Evolutionary conservation across 1,140 invertebrate species (phyloP).

Genomic region (Brachionus rotundiformis): DNA sequence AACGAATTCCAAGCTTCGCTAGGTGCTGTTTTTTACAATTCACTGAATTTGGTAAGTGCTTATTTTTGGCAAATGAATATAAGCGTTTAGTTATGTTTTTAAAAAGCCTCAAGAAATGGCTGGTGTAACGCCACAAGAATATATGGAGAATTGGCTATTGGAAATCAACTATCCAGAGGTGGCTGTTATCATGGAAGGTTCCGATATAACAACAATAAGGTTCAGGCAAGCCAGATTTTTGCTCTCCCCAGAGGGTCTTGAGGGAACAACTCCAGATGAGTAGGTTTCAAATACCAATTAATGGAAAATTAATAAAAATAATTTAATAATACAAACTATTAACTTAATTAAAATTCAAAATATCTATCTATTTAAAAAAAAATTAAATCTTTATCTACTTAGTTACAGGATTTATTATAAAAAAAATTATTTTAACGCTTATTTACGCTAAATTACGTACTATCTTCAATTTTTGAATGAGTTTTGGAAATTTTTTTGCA

Average conservation of each 20-base stretch:
- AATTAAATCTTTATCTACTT: too few species aligned
- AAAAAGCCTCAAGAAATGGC: constrained; percentile 30
- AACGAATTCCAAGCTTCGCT: constrained; percentile 12
- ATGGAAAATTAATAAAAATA: too few species aligned
- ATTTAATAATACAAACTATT: too few species aligned
- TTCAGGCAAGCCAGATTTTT: constrained; percentile 43
- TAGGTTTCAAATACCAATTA: too few species aligned
- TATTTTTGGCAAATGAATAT: background rate
- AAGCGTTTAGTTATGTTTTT: background rate
- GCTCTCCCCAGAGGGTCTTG: constrained; percentile 8
- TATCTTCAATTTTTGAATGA: too few species aligned
- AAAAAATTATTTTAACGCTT: too few species aligned
- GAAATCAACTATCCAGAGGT: constrained; percentile 50
- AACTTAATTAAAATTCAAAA: too few species aligned
- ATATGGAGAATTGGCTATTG: constrained; percentile 52
- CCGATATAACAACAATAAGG: background rate
- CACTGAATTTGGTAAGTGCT: constrained; percentile 1
- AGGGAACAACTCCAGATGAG: background rate
- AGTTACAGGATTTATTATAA: too few species aligned
- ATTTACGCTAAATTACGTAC: too few species aligned
- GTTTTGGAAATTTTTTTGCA: background rate
- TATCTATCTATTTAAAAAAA: too few species aligned
- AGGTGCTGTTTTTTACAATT: constrained; percentile 34
- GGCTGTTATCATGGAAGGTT: background rate
- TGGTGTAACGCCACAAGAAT: constrained; percentile 14